A percentile compares a stretch with the other conserved stretches of the same genome.
Evolutionary conservation across 1,140 invertebrate species (phyloP).

Genomic region (Heliothis subflexa): DNA sequence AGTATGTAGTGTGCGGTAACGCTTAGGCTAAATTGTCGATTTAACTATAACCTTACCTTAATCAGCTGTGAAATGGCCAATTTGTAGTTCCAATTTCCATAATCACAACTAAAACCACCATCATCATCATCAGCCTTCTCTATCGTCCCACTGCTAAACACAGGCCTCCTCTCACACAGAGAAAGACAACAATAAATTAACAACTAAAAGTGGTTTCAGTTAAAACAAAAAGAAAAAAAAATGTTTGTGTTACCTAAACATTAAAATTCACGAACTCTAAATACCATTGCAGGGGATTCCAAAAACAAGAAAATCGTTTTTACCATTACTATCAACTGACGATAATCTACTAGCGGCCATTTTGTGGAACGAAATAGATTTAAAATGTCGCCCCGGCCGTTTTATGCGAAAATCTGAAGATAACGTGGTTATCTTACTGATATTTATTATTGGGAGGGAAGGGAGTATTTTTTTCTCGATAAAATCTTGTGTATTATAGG

Average conservation of each 20-base stretch:
- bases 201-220: too few relatives aligned
- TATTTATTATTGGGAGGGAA: constrained; percentile 23
- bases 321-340: not conserved
- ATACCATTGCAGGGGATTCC: constrained; percentile 12
- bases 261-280: not conserved
- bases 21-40: too few relatives aligned
- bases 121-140: too few relatives aligned
- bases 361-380: constrained; percentile 33
- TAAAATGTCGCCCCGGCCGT: constrained; percentile 32
- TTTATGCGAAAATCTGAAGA: constrained; percentile 24
- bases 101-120: too few relatives aligned
- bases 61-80: too few relatives aligned
- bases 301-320: constrained; percentile 23
- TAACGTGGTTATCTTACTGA: constrained; percentile 17
- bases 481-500: constrained; percentile 3
- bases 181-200: not conserved
- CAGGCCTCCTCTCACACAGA: too few relatives aligned
- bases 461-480: not conserved
- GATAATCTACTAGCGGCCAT: constrained; percentile 30
- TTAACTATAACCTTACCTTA: too few relatives aligned
- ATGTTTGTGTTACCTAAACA: not conserved
- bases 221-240: not conserved
- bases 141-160: too few relatives aligned
- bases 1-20: too few relatives aligned
- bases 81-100: too few relatives aligned